phyloP scores from a whole-genome alignment of 2,113 vertebrate species.

The Rhipidura dahli region DNA sequence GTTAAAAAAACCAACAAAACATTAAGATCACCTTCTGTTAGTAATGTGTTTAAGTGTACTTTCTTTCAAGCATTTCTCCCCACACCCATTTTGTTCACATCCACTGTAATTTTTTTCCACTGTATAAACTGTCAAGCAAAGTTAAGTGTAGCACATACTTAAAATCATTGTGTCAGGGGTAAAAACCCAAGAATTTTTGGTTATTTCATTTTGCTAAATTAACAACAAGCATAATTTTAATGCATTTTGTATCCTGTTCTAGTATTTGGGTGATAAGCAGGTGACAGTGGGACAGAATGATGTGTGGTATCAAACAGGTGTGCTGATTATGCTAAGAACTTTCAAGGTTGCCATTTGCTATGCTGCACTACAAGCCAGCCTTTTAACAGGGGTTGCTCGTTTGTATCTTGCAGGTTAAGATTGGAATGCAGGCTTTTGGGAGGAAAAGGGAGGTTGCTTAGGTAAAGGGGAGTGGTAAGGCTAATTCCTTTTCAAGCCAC shows the following conservation, averaged over 20 bases:
- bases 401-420: background rate
- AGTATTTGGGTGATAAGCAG: background rate
- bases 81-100: background rate
- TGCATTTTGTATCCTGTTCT: background rate
- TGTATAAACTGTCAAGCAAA: background rate
- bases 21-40: background rate
- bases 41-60: background rate
- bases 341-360: background rate
- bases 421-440: background rate
- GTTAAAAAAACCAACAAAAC: background rate
- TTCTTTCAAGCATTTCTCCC: background rate
- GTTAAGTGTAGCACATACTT: background rate
- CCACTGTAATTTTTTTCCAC: background rate
- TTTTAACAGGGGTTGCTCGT: background rate
- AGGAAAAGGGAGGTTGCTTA: background rate
- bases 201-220: background rate
- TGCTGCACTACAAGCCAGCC: background rate
- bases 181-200: background rate
- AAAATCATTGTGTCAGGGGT: fast-evolving
- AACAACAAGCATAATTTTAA: background rate
- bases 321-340: background rate
- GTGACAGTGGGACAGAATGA: background rate
- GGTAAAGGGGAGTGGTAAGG: background rate
- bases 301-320: background rate
- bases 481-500: background rate